Percentiles rank a stretch among this genome's conserved stretches.
These are phyloP conservation scores for Onychorhynchus coronatus DNA, from an alignment of 2,113 vertebrate genomes.

Conservation along the genomic window DNA sequence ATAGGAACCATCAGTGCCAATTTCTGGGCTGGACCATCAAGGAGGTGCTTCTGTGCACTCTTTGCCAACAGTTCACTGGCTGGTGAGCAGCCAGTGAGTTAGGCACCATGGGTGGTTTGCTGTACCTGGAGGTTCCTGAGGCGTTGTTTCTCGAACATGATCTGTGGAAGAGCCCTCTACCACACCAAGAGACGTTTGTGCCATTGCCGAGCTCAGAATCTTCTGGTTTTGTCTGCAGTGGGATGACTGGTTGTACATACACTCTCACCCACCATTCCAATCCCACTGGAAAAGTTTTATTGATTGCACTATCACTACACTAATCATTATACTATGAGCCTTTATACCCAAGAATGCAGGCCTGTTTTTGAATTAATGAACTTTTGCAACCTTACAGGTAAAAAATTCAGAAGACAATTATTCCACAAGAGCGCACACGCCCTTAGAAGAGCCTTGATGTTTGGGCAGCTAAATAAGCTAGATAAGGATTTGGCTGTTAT, in stretches of 20 bases:
- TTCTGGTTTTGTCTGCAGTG: not conserved
- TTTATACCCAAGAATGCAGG: not conserved
- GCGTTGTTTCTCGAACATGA: fast-evolving
- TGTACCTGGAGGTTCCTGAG: not conserved
- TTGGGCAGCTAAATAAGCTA: not conserved
- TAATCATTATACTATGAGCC: not conserved
- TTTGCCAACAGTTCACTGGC: not conserved
- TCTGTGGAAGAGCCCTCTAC: not conserved
- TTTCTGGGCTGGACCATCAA: too few relatives aligned
- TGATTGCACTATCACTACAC: not conserved
- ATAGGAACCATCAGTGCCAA: not conserved
- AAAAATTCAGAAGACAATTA: not conserved
- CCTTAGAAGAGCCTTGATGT: not conserved
- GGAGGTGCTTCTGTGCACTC: not conserved
- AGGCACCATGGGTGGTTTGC: fast-evolving
- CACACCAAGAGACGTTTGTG: not conserved
- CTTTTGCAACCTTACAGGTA: not conserved
- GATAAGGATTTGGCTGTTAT: not conserved
- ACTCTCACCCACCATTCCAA: not conserved
- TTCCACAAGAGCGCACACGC: not conserved
- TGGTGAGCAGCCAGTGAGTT: not conserved
- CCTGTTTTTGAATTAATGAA: not conserved
- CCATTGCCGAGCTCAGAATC: not conserved
- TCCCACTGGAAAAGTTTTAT: not conserved
- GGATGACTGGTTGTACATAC: not conserved